A percentile compares a stretch with the other conserved stretches of the same genome.
Evolutionary conservation across 2,888 invertebrate species (phyloP).

Genomic region (Drosophila mimica): DNA sequence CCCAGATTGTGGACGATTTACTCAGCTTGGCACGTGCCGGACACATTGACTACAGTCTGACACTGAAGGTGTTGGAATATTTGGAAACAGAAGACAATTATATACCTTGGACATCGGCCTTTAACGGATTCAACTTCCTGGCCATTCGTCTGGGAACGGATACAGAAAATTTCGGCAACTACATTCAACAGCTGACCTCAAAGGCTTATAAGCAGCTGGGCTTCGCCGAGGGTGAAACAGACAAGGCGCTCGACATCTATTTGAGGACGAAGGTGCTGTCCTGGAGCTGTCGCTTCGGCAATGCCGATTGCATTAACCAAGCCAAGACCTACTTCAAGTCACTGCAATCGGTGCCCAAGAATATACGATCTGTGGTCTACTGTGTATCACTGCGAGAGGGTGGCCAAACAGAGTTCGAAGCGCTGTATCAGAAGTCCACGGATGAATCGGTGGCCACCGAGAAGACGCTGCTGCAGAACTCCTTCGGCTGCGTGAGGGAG

Average conservation of each 20-base stretch:
- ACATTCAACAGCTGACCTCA: conserved; percentile 85
- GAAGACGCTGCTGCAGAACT: conserved; percentile 88
- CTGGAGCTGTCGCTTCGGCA: conserved; percentile 88
- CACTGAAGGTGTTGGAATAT: conserved; percentile 89
- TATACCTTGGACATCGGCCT: conserved; percentile 92
- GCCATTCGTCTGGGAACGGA: conserved; percentile 77
- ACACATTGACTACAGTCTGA: conserved; percentile 87
- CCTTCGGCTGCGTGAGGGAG: conserved; percentile 89
- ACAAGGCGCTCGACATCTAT: conserved; percentile 87
- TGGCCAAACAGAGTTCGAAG: conserved; percentile 87
- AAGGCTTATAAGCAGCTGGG: conserved; percentile 86
- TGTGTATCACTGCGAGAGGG: conserved; percentile 91
- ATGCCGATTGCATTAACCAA: conserved; percentile 87
- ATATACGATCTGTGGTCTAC: conserved; percentile 90
- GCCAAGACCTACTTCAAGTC: conserved; percentile 84
- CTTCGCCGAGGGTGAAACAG: conserved; percentile 84
- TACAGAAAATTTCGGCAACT: conserved; percentile 75
- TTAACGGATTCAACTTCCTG: conserved; percentile 85
- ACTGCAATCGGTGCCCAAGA: conserved; percentile 85
- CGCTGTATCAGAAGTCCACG: conserved; percentile 88
- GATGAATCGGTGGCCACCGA: conserved; percentile 89
- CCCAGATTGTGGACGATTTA: conserved; percentile 93
- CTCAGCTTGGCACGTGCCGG: conserved; percentile 90
- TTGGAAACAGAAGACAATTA: conserved; percentile 89
- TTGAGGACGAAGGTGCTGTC: conserved; percentile 87